phyloP scores from a whole-genome alignment of 2,888 invertebrate species.

The Philopedon plagiatum region DNA sequence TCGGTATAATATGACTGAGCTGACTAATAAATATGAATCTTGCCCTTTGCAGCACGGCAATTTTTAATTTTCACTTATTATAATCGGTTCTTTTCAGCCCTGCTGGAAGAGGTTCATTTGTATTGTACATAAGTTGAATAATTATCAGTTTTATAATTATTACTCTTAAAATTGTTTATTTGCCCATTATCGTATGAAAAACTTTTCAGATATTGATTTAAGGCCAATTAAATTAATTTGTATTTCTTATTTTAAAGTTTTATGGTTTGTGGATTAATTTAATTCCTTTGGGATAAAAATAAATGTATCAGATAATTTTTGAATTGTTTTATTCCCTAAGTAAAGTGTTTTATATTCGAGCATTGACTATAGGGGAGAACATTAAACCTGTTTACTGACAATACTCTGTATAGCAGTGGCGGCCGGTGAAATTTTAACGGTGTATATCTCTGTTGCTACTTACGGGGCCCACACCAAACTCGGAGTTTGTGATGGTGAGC shows the following conservation, averaged over 20 bases:
- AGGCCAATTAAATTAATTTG: conserved; percentile 14
- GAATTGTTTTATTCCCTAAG: conserved; percentile 11
- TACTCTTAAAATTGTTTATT: conserved; percentile 1
- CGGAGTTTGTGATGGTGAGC: too few species aligned
- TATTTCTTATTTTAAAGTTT: conserved; percentile 36
- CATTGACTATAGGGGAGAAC: too few species aligned
- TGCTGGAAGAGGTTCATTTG: neutral
- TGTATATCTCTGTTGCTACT: too few species aligned
- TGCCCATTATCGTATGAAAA: conserved; percentile 18
- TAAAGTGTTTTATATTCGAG: too few species aligned
- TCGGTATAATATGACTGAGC: too few species aligned
- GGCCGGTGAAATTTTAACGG: too few species aligned
- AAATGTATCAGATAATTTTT: conserved; percentile 24
- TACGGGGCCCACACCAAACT: too few species aligned
- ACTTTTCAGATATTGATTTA: too few species aligned
- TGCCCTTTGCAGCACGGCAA: neutral
- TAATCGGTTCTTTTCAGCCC: neutral
- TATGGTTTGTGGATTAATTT: conserved; percentile 53
- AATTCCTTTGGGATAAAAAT: conserved; percentile 51
- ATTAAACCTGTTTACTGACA: too few species aligned
- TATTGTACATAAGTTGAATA: neutral
- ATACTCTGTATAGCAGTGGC: too few species aligned
- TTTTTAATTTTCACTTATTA: too few species aligned
- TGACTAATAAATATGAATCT: too few species aligned
- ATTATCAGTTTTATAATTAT: conserved; percentile 5